Evolutionary conservation across 1,140 invertebrate species (phyloP).

Genomic region (Fopius arisanus): DNA sequence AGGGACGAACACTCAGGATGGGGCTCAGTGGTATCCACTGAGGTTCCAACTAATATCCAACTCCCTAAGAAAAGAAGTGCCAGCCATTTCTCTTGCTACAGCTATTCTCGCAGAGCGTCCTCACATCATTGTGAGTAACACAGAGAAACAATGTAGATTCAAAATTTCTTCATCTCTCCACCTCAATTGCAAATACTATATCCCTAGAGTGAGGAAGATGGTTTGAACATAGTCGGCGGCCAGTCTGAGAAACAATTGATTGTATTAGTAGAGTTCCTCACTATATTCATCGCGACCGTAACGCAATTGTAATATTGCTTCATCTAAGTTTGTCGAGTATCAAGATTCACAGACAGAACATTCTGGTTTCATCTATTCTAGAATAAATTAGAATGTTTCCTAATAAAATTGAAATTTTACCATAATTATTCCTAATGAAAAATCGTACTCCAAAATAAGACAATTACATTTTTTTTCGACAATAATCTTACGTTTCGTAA

Average conservation of each 20-base stretch:
- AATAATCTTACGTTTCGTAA: too few species aligned
- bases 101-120: not conserved
- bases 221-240: constrained; percentile 55
- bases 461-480: too few species aligned
- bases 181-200: not conserved
- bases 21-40: constrained; percentile 8
- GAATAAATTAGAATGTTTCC: too few species aligned
- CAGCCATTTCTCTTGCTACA: constrained; percentile 27
- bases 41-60: constrained; percentile 59
- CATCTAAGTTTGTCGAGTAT: constrained; percentile 27
- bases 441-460: too few species aligned
- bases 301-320: not conserved
- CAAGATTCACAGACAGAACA: too few species aligned
- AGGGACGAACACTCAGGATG: constrained; percentile 9
- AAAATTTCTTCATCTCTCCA: not conserved
- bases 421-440: too few species aligned
- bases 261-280: constrained; percentile 59
- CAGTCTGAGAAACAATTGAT: constrained; percentile 59
- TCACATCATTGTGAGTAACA: not conserved
- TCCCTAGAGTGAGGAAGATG: constrained; percentile 44
- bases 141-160: not conserved
- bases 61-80: constrained; percentile 42
- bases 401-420: too few species aligned
- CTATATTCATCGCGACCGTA: constrained; percentile 14
- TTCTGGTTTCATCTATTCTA: too few species aligned